Evolutionary conservation across 1,140 invertebrate species (phyloP), one percentile per base, ranked within the genome.

Genomic region (Pseudomyrmex flavicornis): DNA sequence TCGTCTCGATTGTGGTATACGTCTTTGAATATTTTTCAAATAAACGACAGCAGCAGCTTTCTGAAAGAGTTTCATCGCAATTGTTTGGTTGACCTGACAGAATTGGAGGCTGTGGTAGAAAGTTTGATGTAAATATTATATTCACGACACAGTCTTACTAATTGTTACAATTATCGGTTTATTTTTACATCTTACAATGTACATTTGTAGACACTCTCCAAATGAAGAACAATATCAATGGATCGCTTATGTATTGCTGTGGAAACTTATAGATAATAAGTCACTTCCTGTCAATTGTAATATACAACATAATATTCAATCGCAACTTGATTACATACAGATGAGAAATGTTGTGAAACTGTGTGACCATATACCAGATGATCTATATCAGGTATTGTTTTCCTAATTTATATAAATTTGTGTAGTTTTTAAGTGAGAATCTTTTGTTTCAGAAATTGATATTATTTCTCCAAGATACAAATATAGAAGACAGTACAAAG

Each of bases 1-100:
- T 59, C 26, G 5, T 88, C 87, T 26, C 82, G 73, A 65, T 83
- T 88, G 10, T 88, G 87, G 87, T 88, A 88, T 4, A 88, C 87
- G 15, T 85, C 87, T 52, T 48, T 88, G 17, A 68, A 52, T 63
- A 54, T 85, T 74, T 83, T 61, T 9, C 58, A 65, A 7, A 63
- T 20, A 35, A 69, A 70, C n/a, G 46, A 54, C 35, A 52, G 58
- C 44, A 77, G n/a, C n/a, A 35, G 35, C 4, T 46, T 65, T 7
- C 68, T 61, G 12, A 72, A 63, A 22, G 35, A 85, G n/a, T 73
- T 68, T 8, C 54, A n/a, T 58, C 58, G 68, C 15, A 83, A 66
- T 22, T 72, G 84, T 13, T 56, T 8, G 8, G 48, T 79, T 17
- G 61, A 88, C 17, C 83, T 74, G 7, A 12, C 66, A 9, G 68